These are phyloP conservation scores for Corydoras maculifer DNA, from an alignment of 2,113 vertebrate species.

Conservation along the genomic window DNA sequence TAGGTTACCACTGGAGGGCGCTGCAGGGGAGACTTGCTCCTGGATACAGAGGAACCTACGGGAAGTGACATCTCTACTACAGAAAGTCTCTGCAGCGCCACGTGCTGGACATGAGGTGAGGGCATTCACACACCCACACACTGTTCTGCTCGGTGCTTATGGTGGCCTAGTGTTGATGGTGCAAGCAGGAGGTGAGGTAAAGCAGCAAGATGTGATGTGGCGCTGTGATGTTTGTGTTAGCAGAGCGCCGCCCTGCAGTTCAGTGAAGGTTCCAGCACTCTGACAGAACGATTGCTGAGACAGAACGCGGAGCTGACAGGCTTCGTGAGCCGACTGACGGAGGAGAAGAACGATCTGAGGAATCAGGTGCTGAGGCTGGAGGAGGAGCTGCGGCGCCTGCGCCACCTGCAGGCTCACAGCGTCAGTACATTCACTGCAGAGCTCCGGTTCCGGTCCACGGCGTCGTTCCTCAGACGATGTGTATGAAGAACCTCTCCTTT, in stretches of 20 bases:
- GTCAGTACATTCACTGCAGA: slow-evolving; percentile 41
- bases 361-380: slow-evolving; percentile 80
- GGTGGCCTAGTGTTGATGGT: background rate
- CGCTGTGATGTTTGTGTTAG: slow-evolving; percentile 23
- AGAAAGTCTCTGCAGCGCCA: slow-evolving; percentile 61
- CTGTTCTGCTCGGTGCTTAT: too few species aligned
- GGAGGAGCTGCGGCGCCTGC: slow-evolving; percentile 73
- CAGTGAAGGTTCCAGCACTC: slow-evolving; percentile 60
- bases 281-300: slow-evolving; percentile 83
- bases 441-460: background rate
- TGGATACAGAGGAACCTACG: slow-evolving; percentile 75
- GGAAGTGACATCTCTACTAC: slow-evolving; percentile 74
- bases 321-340: slow-evolving; percentile 83
- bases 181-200: background rate
- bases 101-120: slow-evolving; percentile 68
- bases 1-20: slow-evolving; percentile 70
- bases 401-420: slow-evolving; percentile 51
- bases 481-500: background rate
- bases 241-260: slow-evolving; percentile 58
- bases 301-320: slow-evolving; percentile 90
- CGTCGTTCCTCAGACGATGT: background rate
- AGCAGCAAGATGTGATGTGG: background rate
- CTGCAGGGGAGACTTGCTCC: slow-evolving; percentile 71
- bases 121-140: background rate
- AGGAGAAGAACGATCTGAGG: slow-evolving; percentile 91